Evolutionary conservation across 2,888 invertebrate species (phyloP).

Genomic region (Dascillus cervinus): DNA sequence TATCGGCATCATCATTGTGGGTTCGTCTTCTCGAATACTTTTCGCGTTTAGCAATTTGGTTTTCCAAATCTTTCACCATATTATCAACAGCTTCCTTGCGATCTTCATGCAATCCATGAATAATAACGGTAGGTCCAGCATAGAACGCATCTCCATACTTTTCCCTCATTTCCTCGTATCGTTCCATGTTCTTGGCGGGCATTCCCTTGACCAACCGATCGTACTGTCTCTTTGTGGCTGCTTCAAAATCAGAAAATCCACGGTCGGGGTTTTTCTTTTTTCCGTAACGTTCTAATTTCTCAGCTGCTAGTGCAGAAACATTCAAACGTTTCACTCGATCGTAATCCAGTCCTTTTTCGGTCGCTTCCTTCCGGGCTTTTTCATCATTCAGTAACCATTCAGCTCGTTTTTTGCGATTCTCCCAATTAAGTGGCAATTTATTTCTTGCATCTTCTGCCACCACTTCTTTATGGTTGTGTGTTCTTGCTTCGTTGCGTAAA

Average conservation of each 20-base stretch:
- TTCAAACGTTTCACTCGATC: slow-evolving; percentile 81
- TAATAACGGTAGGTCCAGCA: slow-evolving; percentile 82
- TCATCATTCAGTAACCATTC: slow-evolving; percentile 93
- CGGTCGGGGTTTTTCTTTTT: slow-evolving; percentile 72
- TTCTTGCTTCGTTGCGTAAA: slow-evolving; percentile 81
- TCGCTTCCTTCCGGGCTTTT: slow-evolving; percentile 68
- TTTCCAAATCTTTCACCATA: slow-evolving; percentile 91
- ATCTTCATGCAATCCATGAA: slow-evolving; percentile 86
- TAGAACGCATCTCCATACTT: slow-evolving; percentile 93
- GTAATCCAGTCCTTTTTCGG: slow-evolving; percentile 76
- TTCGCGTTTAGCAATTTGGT: slow-evolving; percentile 86
- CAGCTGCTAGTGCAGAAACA: slow-evolving; percentile 86
- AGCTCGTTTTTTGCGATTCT: slow-evolving; percentile 82
- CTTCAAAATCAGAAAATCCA: slow-evolving; percentile 90
- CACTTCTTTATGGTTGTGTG: slow-evolving; percentile 90
- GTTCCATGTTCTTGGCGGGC: slow-evolving; percentile 74
- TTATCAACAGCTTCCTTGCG: slow-evolving; percentile 81
- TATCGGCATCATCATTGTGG: slow-evolving; percentile 97
- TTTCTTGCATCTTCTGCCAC: slow-evolving; percentile 91
- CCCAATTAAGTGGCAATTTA: slow-evolving; percentile 89
- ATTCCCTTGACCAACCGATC: slow-evolving; percentile 77
- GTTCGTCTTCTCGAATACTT: slow-evolving; percentile 92
- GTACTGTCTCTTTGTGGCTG: slow-evolving; percentile 84
- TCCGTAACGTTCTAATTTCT: slow-evolving; percentile 71
- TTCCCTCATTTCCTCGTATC: slow-evolving; percentile 76